Evolutionary conservation across 2,113 vertebrate species (phyloP), one percentile per base, ranked within the genome.

Genomic region (Colaptes auratus): DNA sequence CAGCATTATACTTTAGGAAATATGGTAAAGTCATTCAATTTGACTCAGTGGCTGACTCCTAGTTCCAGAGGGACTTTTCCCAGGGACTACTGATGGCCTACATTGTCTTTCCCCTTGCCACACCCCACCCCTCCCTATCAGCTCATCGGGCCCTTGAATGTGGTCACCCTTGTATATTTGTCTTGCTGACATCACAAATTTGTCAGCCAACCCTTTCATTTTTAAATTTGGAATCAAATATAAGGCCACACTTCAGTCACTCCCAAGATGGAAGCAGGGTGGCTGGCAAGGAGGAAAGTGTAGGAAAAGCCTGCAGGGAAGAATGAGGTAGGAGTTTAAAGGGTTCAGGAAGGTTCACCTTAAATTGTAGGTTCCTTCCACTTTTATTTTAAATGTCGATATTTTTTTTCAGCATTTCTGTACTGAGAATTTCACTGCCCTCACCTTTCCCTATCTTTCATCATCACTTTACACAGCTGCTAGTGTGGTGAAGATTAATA

Each of bases 211-310:
- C 12, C 33, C 67, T 59, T 77, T 66, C 46, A 59, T 25, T 70
- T 90, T 74, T 90, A 65, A 78, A 60, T 95, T 78, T 94, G 93
- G 93, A 90, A 81, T 4, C 70, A 61, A 84, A 93, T 88, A 95
- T 60, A 93, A 95, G 30, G 72, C 36, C 79, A 59, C 2, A 0
- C 25, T 71, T 48, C 74, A 52, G 53, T 18, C 10, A 33, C 18
- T 80, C 52, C 35, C 13, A 18, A 67, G 64, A 53, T 35, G 63
- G 66, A 21, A 88, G 36, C 3, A 0, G 24, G 28, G 50, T 33
- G 42, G n/a, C 25, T 86, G 72, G 24, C 3, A 85, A 52, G 69
- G 59, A 82, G 59, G 17, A 63, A 76, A 77, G 36, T 1, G 5
- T 20, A 39, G n/a, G 69, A 71, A 81, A 88, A 86, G 7, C 12